These are phyloP conservation scores for Camponotus pennsylvanicus DNA, from an alignment of 1,140 invertebrate genomes.

Conservation along the genomic window DNA sequence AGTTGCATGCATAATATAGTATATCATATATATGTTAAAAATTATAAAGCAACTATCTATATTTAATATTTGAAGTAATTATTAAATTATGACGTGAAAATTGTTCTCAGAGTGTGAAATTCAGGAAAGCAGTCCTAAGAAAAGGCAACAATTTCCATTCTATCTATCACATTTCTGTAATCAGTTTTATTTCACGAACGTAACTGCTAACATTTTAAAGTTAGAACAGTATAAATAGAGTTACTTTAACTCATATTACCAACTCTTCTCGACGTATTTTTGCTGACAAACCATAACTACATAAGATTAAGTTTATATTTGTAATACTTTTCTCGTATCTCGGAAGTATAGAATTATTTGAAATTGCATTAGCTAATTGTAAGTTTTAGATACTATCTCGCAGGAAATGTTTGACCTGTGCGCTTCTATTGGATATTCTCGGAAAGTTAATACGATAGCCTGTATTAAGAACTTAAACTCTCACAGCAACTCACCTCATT, in stretches of 20 bases:
- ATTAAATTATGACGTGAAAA: no score
- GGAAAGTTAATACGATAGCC: conserved; percentile 1
- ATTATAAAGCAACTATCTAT: no score
- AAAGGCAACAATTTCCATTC: no score
- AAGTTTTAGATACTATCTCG: conserved; percentile 1
- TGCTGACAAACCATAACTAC: conserved; percentile 1
- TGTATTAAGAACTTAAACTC: neutral
- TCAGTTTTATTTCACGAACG: neutral
- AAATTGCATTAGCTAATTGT: conserved; percentile 30
- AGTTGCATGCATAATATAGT: no score
- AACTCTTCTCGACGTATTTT: neutral
- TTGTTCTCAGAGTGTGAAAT: no score
- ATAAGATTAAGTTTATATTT: neutral
- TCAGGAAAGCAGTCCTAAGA: no score
- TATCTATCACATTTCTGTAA: neutral
- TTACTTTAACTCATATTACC: neutral
- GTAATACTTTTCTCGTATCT: neutral
- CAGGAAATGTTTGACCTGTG: neutral
- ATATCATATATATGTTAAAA: no score
- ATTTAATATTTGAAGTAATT: no score
- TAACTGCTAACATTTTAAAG: neutral
- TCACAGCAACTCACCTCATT: neutral
- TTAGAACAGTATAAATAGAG: neutral
- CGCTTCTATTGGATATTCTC: neutral
- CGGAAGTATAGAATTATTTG: neutral